Evolutionary conservation across 2,113 vertebrate genomes (phyloP).

Genomic region (Antennarius striatus): DNA sequence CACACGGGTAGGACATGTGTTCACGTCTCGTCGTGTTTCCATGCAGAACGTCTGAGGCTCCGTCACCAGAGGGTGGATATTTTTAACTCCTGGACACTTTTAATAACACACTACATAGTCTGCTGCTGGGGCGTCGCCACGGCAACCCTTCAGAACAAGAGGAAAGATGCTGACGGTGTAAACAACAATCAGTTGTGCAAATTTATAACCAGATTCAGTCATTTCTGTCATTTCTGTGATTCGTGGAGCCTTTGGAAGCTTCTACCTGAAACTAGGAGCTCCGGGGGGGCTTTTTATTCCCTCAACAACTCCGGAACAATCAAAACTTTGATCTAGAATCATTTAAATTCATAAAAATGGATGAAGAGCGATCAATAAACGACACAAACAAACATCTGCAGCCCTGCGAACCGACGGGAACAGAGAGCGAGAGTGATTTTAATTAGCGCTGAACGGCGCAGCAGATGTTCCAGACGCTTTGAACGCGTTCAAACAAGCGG

Average conservation of each 20-base stretch:
- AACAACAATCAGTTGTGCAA: slow-evolving; percentile 7
- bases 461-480: background rate
- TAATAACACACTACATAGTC: slow-evolving; percentile 15
- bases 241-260: too few relatives aligned
- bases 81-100: slow-evolving; percentile 24
- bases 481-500: background rate
- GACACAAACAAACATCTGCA: background rate
- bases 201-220: too few relatives aligned
- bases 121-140: slow-evolving; percentile 23
- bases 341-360: too few relatives aligned
- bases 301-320: too few relatives aligned
- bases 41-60: too few relatives aligned
- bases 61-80: slow-evolving; percentile 2
- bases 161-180: slow-evolving; percentile 10
- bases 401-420: background rate
- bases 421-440: background rate
- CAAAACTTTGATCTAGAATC: too few relatives aligned
- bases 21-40: too few relatives aligned
- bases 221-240: too few relatives aligned
- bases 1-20: slow-evolving; percentile 83
- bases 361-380: too few relatives aligned
- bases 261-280: too few relatives aligned
- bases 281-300: too few relatives aligned
- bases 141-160: background rate
- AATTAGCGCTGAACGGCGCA: too few relatives aligned